Evolutionary conservation across 2,113 vertebrate genomes (phyloP).

Genomic region (Gulo gulo): DNA sequence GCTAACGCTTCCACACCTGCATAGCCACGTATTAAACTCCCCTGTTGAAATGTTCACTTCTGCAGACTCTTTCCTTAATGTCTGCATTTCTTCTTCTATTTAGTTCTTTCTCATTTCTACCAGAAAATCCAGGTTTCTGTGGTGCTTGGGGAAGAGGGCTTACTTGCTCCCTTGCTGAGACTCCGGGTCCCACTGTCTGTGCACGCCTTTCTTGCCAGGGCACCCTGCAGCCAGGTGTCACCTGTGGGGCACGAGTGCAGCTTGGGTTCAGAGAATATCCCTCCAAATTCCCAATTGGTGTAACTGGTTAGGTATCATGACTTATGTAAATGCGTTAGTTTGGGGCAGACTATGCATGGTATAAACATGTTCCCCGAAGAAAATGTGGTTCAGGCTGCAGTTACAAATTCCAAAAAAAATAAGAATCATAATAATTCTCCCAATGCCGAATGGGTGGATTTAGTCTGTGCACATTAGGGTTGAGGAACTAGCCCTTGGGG

Average conservation of each 20-base stretch:
- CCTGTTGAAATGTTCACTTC: background rate
- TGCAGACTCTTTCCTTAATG: background rate
- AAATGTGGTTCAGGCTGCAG: background rate
- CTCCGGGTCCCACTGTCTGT: background rate
- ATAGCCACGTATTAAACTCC: background rate
- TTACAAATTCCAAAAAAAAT: background rate
- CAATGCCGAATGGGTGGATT: background rate
- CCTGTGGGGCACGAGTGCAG: background rate
- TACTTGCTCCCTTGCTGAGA: background rate
- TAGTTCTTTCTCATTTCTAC: background rate
- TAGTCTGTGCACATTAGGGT: background rate
- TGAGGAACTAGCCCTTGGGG: background rate
- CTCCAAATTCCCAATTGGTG: background rate
- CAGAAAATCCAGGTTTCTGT: background rate
- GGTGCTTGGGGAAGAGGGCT: background rate
- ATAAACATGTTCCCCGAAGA: background rate
- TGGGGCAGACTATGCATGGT: background rate
- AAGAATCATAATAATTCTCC: background rate
- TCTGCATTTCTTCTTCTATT: background rate
- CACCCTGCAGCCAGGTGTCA: background rate
- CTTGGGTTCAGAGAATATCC: background rate
- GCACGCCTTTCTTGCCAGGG: rapidly evolving
- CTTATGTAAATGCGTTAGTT: background rate
- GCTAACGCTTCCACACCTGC: background rate
- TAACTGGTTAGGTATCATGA: background rate